These are phyloP conservation scores for Amiota communis DNA, from an alignment of 2,888 invertebrate genomes.

Conservation along the genomic window DNA sequence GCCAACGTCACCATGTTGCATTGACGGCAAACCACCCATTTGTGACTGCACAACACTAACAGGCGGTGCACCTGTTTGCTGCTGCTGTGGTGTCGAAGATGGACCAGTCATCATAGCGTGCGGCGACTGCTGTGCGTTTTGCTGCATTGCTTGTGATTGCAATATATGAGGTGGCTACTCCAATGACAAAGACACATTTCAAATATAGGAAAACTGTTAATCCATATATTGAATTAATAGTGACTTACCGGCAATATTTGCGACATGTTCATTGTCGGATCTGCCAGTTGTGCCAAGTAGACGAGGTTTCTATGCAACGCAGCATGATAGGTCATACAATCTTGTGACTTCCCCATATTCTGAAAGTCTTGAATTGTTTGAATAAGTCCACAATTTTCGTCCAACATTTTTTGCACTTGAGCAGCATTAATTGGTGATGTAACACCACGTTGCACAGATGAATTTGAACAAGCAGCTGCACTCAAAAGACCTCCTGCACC, in stretches of 20 bases:
- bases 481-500: constrained; percentile 32
- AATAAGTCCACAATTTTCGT: constrained; percentile 97
- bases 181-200: constrained; percentile 30
- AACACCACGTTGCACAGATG: constrained; percentile 73
- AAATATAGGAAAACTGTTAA: background rate
- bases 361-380: constrained; percentile 98
- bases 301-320: constrained; percentile 95
- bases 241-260: constrained; percentile 87
- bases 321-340: constrained; percentile 95
- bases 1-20: constrained; percentile 59
- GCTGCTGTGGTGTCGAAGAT: constrained; percentile 47
- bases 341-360: constrained; percentile 93
- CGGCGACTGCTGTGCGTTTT: constrained; percentile 66
- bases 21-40: constrained; percentile 72
- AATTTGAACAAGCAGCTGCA: constrained; percentile 56
- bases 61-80: constrained; percentile 50
- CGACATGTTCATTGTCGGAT: constrained; percentile 94
- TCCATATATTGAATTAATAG: background rate
- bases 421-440: constrained; percentile 85
- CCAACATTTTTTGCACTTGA: constrained; percentile 95
- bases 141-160: constrained; percentile 70
- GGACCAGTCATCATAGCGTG: constrained; percentile 68
- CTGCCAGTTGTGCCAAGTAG: constrained; percentile 96
- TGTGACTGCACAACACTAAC: constrained; percentile 74
- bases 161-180: constrained; percentile 77